Evolutionary conservation across 2,113 vertebrate species (phyloP), one percentile per base, ranked within the genome.

Genomic region (Macquaria ambigua): DNA sequence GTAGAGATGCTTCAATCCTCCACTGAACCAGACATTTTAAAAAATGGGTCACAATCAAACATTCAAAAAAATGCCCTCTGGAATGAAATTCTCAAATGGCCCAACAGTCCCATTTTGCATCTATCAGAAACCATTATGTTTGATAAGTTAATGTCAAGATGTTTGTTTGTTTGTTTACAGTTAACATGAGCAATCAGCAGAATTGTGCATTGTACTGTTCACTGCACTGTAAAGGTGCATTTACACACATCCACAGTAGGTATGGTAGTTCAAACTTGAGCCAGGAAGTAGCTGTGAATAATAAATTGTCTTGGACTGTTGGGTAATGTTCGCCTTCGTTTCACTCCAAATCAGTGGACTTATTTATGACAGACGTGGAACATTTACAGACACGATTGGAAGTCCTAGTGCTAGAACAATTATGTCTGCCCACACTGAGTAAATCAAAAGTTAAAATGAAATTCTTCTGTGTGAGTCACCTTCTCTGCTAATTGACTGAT

Each of bases 1-100:
- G 6, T 21, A n/a, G 15, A 58, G 16, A 41, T 55, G 39, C 46
- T 64, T 70, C 1, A 21, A 5, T 75, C 8, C 1, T 66, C 28
- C 69, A 77, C 39, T 77, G 70, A 84, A 72, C 67, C 86, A 79
- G 52, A 83, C 75, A 85, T 59, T 31, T 31, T 31, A 71, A 77
- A 21, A 83, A 77, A 58, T 72, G 25, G 16, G 71, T 62, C 58
- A 74, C 74, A 66, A 10, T 79, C 77, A 66, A 74, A 82, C 25
- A 72, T 77, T 82, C 41, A 64, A n/a, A 31, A 76, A 67, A 37
- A 53, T 53, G 37, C 34, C 56, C 50, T 56, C 6, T 28, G 50
- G 74, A 31, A 53, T 2, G 4, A 20, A 21, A 64, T 59, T 52
- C 15, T 25, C 16, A 70, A 80, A 80, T 48, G 59, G 23, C 16